Evolutionary conservation across 2,888 invertebrate species (phyloP).

Genomic region (Hemicrepidius hirtus): DNA sequence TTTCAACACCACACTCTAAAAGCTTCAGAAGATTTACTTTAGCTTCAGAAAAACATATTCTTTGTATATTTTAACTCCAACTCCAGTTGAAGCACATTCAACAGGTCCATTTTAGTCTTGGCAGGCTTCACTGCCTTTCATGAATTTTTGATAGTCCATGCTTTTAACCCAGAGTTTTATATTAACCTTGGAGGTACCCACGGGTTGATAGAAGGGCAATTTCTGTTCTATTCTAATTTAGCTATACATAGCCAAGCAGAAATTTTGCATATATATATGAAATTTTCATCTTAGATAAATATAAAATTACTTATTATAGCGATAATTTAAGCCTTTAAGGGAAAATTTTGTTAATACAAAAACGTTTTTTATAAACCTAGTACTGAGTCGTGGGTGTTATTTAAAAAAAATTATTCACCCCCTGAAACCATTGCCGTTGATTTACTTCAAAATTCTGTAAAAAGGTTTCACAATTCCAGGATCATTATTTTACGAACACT

Average conservation of each 20-base stretch:
- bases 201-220: neutral
- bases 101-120: conserved; percentile 23
- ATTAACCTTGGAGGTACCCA: conserved; percentile 4
- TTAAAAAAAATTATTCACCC: too few species aligned
- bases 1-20: neutral
- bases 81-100: conserved; percentile 14
- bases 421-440: too few species aligned
- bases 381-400: too few species aligned
- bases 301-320: too few species aligned
- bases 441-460: too few species aligned
- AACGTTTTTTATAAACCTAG: too few species aligned
- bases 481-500: too few species aligned
- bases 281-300: too few species aligned
- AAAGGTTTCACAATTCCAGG: too few species aligned
- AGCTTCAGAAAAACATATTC: conserved; percentile 10
- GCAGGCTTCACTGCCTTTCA: conserved; percentile 18
- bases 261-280: too few species aligned
- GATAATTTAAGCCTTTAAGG: too few species aligned
- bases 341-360: too few species aligned
- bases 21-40: conserved; percentile 9
- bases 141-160: conserved; percentile 29
- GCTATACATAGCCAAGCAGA: neutral
- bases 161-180: conserved; percentile 26
- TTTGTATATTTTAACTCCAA: conserved; percentile 22
- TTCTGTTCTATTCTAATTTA: conserved; percentile 7